Evolutionary conservation across 2,797 vertebrate species (phyloP), one percentile per base, ranked within the genome.

Genomic region (Sebastes vulpes): DNA sequence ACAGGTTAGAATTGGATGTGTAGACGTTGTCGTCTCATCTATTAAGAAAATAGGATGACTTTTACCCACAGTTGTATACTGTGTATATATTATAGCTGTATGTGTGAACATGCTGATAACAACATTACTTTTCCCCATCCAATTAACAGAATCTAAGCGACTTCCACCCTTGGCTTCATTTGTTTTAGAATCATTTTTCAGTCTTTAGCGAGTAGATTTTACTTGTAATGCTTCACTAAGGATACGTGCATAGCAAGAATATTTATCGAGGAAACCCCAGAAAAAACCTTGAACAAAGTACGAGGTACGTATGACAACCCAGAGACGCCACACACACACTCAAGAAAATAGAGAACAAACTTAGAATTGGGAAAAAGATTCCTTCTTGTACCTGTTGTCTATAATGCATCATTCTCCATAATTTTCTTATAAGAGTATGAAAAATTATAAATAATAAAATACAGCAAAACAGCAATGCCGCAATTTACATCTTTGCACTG

Each of bases 241-340:
- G 20, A 42, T 10, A 46, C 2, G 1, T 26, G 25, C 14, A 52
- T 21, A 6, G 53, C 3, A 38, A 16, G 12, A 35, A 72, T 14
- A n/a, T 42, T 28, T 42, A 48, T 56, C 14, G 9, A 9, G 20
- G 3, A 65, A 53, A 59, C 38, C 18, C 2, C 8, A 16, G 25
- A 32, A 26, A 68, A 86, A 65, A 73, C 52, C 29, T 66, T 70
- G 60, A 81, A 83, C 73, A 79, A 75, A 77, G 77, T 64, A 35
- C 64, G 46, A 23, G 60, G 12, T 7, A 57, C 20, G 1, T 9
- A 50, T 35, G 11, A 26, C 20, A 54, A 60, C n/a, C 7, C 29
- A 21, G 10, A 50, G 3, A 56, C 5, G 35, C 11, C 26, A 3
- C 23, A 35, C 26, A 21, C 20, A 54, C 38, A 46, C 38, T 18